Base-by-base conservation (phyloP, 2,797 vertebrate genomes). In the Notolabrus celidotus region DNA sequence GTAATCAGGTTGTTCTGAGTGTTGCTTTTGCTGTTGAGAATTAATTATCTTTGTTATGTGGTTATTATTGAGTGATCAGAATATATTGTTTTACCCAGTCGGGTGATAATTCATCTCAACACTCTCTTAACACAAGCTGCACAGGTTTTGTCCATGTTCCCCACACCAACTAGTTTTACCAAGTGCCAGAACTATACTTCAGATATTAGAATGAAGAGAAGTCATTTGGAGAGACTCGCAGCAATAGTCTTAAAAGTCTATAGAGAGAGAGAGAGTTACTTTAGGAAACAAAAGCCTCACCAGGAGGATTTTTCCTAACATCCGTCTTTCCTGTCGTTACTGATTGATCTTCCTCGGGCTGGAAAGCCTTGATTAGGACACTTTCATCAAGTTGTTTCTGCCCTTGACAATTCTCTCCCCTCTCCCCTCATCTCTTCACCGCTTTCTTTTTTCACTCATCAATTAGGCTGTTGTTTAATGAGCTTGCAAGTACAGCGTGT, bases 381-480 rank as follows among this genome's bases (percentile, higher is more conserved):
- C 74, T 87, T 86, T 87, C 70, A 77, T 84, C 77, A 71, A 72
- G 56, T 79, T 70, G 66, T 69, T 61, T 71, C 54, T 79, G 77
- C 57, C 87, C 86, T 87, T 87, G 86, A 82, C 76, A 8, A 69
- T 74, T 74, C 69, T 70, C 25, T 61, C 60, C 53, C 55, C 56
- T 59, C 52, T 70, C 55, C 19, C 39, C 39, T 67, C 58, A 10
- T 71, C 73, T 38, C 58, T 74, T 46, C 31, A 7, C 55, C 45
- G n/a, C 54, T 19, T 49, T 50, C 27, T 72, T 64, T 66, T 61
- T n/a, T 46, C 42, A 29, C 74, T 69, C 82, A 82, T 89, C 79
- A 84, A 70, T 83, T 87, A 79, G 41, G 7, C 9, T 10, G 10
- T 25, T 69, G 72, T 73, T 83, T 88, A 90, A 89, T 84, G 83